Percentiles rank a stretch among this genome's conserved stretches.
Evolutionary conservation across 2,888 invertebrate species (phyloP).

Genomic region (Sinohyriopsis cumingii): DNA sequence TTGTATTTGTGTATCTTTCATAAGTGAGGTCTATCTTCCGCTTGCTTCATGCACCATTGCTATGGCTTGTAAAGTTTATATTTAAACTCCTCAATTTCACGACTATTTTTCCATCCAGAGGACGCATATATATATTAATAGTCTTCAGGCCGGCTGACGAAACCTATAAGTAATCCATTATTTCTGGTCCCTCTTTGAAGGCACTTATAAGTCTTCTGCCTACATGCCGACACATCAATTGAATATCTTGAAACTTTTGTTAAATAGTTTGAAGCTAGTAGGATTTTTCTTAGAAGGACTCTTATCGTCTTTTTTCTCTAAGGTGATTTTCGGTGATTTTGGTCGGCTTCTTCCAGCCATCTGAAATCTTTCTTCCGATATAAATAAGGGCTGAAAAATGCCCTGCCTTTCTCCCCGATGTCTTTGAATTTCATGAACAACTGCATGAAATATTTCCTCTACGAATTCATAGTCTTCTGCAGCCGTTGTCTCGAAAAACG

Average conservation of each 20-base stretch:
- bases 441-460: slow-evolving; percentile 67
- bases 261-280: slow-evolving; percentile 58
- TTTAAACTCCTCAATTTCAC: too few relatives aligned
- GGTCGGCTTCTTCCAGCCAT: slow-evolving; percentile 44
- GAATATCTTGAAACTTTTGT: slow-evolving; percentile 67
- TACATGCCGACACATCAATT: slow-evolving; percentile 36
- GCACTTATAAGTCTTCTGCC: background rate
- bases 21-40: too few relatives aligned
- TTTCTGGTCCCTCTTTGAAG: too few relatives aligned
- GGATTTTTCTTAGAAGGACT: slow-evolving; percentile 54
- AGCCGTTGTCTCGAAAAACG: slow-evolving; percentile 70
- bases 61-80: too few relatives aligned
- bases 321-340: slow-evolving; percentile 52
- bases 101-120: too few relatives aligned
- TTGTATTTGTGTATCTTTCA: too few relatives aligned
- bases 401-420: slow-evolving; percentile 63
- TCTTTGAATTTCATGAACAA: slow-evolving; percentile 63
- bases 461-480: slow-evolving; percentile 71
- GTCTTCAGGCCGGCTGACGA: too few relatives aligned
- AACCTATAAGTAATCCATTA: too few relatives aligned
- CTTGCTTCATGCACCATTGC: too few relatives aligned
- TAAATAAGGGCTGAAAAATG: slow-evolving; percentile 64
- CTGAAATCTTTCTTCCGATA: slow-evolving; percentile 61
- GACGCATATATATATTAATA: too few relatives aligned
- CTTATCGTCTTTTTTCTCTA: slow-evolving; percentile 57